These are phyloP conservation scores for Drosophila virilis DNA, from an alignment of 1,140 invertebrate genomes.

Conservation along the genomic window DNA sequence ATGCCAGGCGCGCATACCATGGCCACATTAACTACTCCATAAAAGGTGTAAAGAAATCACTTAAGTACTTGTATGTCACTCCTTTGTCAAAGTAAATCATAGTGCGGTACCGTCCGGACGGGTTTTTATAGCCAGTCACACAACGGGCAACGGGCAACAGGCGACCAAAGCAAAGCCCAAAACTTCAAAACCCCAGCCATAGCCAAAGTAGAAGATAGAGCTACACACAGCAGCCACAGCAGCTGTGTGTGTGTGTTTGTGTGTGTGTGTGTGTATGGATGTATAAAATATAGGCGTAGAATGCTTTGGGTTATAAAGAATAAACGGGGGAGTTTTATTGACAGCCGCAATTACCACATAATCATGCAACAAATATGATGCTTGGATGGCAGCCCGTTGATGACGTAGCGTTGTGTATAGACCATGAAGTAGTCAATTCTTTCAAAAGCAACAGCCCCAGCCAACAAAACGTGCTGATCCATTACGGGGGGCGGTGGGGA, in stretches of 20 bases:
- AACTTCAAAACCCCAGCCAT: conserved; percentile 23
- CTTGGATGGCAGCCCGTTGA: conserved; percentile 52
- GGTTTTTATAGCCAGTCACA: conserved; percentile 46
- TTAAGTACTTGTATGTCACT: conserved; percentile 82
- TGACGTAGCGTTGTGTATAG: conserved; percentile 66
- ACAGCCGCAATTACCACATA: conserved; percentile 84
- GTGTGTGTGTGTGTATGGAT: conserved; percentile 12
- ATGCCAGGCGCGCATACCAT: conserved; percentile 69
- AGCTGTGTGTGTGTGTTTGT: neutral
- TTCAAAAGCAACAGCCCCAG: conserved; percentile 18
- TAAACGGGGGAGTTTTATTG: conserved; percentile 84
- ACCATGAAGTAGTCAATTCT: conserved; percentile 65
- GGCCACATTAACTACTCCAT: conserved; percentile 79
- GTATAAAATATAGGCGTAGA: conserved; percentile 73
- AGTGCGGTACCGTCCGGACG: conserved; percentile 43
- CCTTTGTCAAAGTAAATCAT: conserved; percentile 83
- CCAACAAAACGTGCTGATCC: conserved; percentile 73
- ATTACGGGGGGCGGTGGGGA: conserved; percentile 52
- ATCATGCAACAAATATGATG: conserved; percentile 83
- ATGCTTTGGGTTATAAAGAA: conserved; percentile 77
- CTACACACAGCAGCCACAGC: conserved; percentile 29
- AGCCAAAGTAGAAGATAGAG: conserved; percentile 11
- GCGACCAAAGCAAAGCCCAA: conserved; percentile 33
- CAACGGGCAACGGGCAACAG: conserved; percentile 23
- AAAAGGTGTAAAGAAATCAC: conserved; percentile 82